Evolutionary conservation across 2,113 vertebrate species (phyloP).

Genomic region (Syngnathus typhle): DNA sequence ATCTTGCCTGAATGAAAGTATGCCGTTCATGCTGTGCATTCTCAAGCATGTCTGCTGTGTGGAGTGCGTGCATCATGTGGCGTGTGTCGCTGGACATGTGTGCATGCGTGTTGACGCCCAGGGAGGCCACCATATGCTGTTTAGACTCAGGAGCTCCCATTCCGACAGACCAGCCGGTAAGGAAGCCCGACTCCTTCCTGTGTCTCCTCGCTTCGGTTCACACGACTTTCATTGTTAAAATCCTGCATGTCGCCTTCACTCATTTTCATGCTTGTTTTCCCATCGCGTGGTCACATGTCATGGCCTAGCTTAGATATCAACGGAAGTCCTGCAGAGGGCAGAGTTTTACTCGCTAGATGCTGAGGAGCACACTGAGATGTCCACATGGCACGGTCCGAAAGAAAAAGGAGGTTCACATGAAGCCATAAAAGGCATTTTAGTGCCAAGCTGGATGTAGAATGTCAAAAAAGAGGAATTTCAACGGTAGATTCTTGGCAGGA

Average conservation of each 20-base stretch:
- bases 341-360: slow-evolving; percentile 64
- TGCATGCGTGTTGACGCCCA: slow-evolving; percentile 54
- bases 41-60: neutral
- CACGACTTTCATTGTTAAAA: slow-evolving; percentile 20
- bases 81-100: slow-evolving; percentile 52
- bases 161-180: slow-evolving; percentile 34
- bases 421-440: neutral
- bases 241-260: slow-evolving; percentile 19
- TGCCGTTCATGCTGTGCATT: slow-evolving; percentile 1
- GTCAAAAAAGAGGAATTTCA: slow-evolving; percentile 1
- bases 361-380: slow-evolving; percentile 21
- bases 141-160: slow-evolving; percentile 50
- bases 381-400: slow-evolving; percentile 30
- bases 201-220: slow-evolving; percentile 38
- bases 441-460: neutral
- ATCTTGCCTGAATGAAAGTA: too few relatives aligned
- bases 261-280: slow-evolving; percentile 22
- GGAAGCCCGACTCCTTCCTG: slow-evolving; percentile 30
- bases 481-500: slow-evolving; percentile 1
- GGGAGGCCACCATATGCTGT: slow-evolving; percentile 68
- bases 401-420: slow-evolving; percentile 1
- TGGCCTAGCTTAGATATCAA: slow-evolving; percentile 23
- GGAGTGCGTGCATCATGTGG: slow-evolving; percentile 12
- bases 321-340: slow-evolving; percentile 72
- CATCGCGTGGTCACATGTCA: neutral